Base-by-base conservation (phyloP, 1,140 invertebrate species). In the Phymastichus coffea region DNA sequence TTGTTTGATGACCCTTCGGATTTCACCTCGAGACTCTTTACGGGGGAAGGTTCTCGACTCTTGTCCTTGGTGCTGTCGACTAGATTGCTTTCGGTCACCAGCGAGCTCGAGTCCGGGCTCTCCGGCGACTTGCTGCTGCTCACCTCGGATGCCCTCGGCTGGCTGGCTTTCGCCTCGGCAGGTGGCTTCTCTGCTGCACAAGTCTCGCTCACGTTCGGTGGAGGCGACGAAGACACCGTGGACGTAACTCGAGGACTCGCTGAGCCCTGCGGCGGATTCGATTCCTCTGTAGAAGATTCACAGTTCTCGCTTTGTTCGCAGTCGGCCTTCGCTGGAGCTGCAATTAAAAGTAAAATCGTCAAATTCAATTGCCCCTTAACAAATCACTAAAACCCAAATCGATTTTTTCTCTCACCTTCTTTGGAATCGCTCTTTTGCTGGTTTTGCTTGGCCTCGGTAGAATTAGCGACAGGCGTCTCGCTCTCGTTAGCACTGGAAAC, bases 51-150 rank as follows among this genome's bases (percentile, higher is more conserved):
- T 9, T 55, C 43, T 15, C 12, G 12, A n/a, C 4, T 19, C 10
- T 53, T 54, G 4, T 61, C 51, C 38, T 61, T 61, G 25, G 52
- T 61, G 40, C 59, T 55, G 19, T 56, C 52, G 25, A 26, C 52
- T 46, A 43, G 20, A 49, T 55, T 55, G 17, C 26, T 19, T 28
- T 61, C 59, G 1, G 25, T 56, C 1, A 73, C 60, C 4, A 70
- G 61, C 0, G 74, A 77, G 48, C 75, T 77, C 0, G 75, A 77
- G 38, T 77, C 75, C 0, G 75, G 75, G 61, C 75, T 77, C 8
- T 71, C 75, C 0, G 75, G 75, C 1, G 69, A 70, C 25, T 76
- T 74, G 0, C 54, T 57, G 23, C 53, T 70, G 23, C 66, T 70
- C 1, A 64, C 51, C 44, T 75, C 70, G 1, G 57, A 59, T 33